Evolutionary conservation across 2,888 invertebrate genomes (phyloP), one percentile per base, ranked within the genome.

Genomic region (Plemyria rubiginata): DNA sequence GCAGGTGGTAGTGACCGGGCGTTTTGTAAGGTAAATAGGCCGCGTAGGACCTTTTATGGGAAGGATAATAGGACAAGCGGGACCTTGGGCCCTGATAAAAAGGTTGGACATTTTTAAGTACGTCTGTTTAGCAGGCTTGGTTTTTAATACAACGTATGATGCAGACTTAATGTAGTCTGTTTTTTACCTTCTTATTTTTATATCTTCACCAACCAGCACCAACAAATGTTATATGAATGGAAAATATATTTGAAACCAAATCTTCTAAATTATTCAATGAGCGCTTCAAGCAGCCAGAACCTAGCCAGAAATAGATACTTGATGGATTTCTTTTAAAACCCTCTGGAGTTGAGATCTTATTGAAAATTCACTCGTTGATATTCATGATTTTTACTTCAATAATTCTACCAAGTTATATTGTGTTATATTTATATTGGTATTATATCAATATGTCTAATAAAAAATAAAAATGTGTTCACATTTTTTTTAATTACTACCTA

Each of bases 21-120:
- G 64, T 65, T 73, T 74, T 70, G 66, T 65, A 54, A 60, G 54
- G 65, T 74, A 78, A 74, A 75, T 77, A 76, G 77, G 77, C 70
- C 76, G 74, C 66, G 53, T 58, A 65, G 65, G 63, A 58, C 52
- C 60, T 55, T 60, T 60, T 55, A 60, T 49, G 49, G 38, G 41
- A 0, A 43, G 49, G 41, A 54, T 60, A 64, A 64, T 64, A 53
- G 59, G 63, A 55, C 64, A 36, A 49, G 56, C 43, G 64, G 55
- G 63, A 55, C 51, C 52, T 55, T 43, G 41, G 59, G 40, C 50
- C 53, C 51, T 55, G 63, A 52, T 60, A 60, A 60, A 64, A 56
- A 56, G 49, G 56, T 48, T 46, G 54, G 49, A 56, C 46, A 46
- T 45, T 56, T 64, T 64, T 55, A 22, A 22, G 22, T 22, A 56